Conservation (phyloP, 2,888 invertebrate species). For the Tortricodes alternella region DNA sequence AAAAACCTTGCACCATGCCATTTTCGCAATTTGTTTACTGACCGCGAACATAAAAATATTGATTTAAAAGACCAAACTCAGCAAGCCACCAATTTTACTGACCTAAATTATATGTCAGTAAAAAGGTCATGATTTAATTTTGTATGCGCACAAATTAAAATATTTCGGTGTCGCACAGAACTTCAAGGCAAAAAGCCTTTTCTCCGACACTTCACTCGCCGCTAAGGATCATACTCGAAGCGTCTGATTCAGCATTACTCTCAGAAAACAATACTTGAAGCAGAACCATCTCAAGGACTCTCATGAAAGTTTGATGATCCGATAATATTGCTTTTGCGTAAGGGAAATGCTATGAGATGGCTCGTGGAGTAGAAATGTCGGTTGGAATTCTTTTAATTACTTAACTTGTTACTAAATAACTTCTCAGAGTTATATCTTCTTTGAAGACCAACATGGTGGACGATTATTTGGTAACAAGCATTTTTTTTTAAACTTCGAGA, state of each 20-base stretch:
- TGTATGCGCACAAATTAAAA: conserved; percentile 8
- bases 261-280: conserved; percentile 54
- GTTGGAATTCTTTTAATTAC: neutral
- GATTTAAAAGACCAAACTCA: too few species aligned
- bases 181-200: conserved; percentile 19
- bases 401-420: too few species aligned
- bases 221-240: conserved; percentile 33
- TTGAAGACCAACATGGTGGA: too few species aligned
- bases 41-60: too few species aligned
- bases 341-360: conserved; percentile 9
- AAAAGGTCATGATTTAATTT: neutral
- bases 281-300: conserved; percentile 30
- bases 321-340: conserved; percentile 23
- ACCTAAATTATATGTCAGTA: neutral
- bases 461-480: too few species aligned
- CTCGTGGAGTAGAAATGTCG: conserved; percentile 4
- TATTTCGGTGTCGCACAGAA: neutral
- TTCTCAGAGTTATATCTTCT: too few species aligned
- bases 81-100: too few species aligned
- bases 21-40: too few species aligned
- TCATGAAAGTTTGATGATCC: conserved; percentile 30
- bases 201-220: conserved; percentile 2
- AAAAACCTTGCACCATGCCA: too few species aligned
- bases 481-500: too few species aligned
- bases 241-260: conserved; percentile 54